Evolutionary conservation across 1,140 invertebrate genomes (phyloP), one percentile per base, ranked within the genome.

Genomic region (Trichonephila clavipes): DNA sequence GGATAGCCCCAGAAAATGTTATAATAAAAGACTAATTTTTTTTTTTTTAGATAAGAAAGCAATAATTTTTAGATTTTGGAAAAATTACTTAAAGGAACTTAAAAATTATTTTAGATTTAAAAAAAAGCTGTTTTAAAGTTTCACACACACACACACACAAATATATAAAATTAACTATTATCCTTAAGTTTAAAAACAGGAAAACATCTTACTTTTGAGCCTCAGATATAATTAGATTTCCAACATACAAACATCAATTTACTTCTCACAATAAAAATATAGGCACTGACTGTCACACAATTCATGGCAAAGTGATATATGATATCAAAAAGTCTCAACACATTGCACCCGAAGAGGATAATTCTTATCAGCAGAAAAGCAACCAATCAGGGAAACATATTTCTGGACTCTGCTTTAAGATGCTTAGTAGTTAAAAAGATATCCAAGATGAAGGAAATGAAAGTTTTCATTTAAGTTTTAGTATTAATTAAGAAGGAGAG

Each of bases 321-420:
- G 21, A 21, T 62, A 28, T 2, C 40, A 61, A 58, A 85, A 85
- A 18, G 3, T 77, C 21, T 18, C 69, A 77, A 34, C 19, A 77
- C 51, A 64, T 88, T 88, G 86, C 86, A 66, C 28, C 21, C 64
- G 28, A 64, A 7, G 28, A 12, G 16, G 34, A 88, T 28, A 88
- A 64, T 12, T 40, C 82, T 85, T 85, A 85, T 85, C 82, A 85
- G 44, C 58, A n/a, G 8, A 51, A 51, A 64, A 85, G 34, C 59
- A 92, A 51, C 90, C 90, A 92, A 92, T 92, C 90, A 92, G 61
- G 2, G 61, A 83, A 66, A 10, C 24, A 94, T 51, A 34, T 69
- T 69, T 4, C 6, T 66, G n/a, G n/a, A 24, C 8, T n/a, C 21
- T 66, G 5, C 64, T 7, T 7, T 8, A 0, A 66, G 64, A n/a